phyloP scores from a whole-genome alignment of 2,113 vertebrate species.

The Serinus canaria region DNA sequence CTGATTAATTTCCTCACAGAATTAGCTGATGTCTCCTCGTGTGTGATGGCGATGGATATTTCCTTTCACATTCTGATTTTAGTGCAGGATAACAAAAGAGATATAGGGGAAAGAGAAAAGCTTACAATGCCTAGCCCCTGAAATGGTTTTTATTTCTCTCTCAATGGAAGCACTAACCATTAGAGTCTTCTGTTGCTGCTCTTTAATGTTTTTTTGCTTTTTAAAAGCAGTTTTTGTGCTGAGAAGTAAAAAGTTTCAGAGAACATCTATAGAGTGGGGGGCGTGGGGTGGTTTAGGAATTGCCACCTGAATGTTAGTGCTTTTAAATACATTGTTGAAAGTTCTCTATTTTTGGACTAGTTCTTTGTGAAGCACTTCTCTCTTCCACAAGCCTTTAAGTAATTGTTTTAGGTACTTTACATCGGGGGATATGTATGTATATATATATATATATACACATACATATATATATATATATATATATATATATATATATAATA shows the following conservation, averaged over 20 bases:
- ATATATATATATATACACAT: accelerated
- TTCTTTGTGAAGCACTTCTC: neutral
- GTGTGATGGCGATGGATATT: neutral
- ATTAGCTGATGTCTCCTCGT: neutral
- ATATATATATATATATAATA: no score
- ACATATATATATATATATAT: no score
- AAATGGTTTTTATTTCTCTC: neutral
- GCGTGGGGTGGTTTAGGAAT: neutral
- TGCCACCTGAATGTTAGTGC: neutral
- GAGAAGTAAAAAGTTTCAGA: neutral
- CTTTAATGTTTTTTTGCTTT: neutral
- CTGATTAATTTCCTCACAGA: neutral
- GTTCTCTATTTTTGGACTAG: neutral
- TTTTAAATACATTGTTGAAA: neutral
- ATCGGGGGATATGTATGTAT: neutral
- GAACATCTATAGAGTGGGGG: neutral
- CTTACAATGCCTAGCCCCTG: neutral
- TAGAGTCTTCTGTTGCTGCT: neutral
- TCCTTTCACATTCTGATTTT: neutral
- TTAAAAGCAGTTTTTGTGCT: neutral
- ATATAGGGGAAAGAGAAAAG: neutral
- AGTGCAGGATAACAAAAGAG: neutral
- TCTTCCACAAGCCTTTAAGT: neutral
- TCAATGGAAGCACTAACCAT: neutral
- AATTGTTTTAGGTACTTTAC: neutral